Percentiles rank a stretch among this genome's conserved stretches.
Evolutionary conservation across 2,113 vertebrate species (phyloP).

Genomic region (Rhynchomys soricoides): DNA sequence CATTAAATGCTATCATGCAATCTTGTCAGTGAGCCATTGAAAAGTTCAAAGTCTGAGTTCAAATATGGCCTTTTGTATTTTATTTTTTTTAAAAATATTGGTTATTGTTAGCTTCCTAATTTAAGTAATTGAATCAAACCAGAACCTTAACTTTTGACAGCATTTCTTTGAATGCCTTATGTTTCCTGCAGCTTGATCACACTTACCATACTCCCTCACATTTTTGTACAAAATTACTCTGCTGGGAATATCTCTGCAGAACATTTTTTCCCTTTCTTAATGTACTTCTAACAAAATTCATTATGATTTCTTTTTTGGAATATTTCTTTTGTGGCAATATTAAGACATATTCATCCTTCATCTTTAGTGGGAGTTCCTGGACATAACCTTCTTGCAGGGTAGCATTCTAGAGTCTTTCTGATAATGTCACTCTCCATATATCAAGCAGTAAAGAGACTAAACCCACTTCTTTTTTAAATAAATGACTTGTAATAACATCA

Average conservation of each 20-base stretch:
- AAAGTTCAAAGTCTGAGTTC: background rate
- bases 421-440: background rate
- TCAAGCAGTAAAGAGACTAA: background rate
- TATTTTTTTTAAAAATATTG: background rate
- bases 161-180: background rate
- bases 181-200: background rate
- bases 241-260: background rate
- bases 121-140: background rate
- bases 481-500: background rate
- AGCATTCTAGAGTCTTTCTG: background rate
- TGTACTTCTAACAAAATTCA: background rate
- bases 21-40: background rate
- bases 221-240: background rate
- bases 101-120: background rate
- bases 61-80: background rate
- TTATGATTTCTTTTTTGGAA: background rate
- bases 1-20: background rate
- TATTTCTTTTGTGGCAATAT: background rate
- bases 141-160: background rate
- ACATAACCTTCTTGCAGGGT: fast-evolving
- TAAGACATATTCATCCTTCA: background rate
- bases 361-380: background rate
- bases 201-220: background rate
- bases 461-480: background rate
- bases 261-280: background rate